Conservation (phyloP, 2,888 invertebrate species). For the Bellardia bayeri region DNA sequence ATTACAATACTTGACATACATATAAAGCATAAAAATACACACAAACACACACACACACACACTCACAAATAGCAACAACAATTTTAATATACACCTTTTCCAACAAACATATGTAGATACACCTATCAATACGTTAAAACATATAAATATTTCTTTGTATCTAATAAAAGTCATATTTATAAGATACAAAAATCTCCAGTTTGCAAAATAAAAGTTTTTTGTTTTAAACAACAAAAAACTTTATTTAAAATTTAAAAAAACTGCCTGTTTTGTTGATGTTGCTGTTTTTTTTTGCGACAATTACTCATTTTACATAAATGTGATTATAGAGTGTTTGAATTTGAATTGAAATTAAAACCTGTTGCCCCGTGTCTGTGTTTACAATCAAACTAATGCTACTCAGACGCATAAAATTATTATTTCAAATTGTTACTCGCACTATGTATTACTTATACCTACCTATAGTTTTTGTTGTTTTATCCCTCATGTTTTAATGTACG, state of each 20-base stretch:
- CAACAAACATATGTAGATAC: background rate
- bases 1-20: conserved; percentile 62
- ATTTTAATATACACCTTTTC: background rate
- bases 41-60: background rate
- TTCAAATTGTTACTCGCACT: conserved; percentile 4
- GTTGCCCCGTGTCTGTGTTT: conserved; percentile 50
- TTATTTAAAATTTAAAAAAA: conserved; percentile 19
- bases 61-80: background rate
- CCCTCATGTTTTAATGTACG: background rate
- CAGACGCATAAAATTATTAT: conserved; percentile 40
- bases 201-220: conserved; percentile 33
- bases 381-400: conserved; percentile 9
- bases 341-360: conserved; percentile 62
- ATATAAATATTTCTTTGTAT: conserved; percentile 18
- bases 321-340: conserved; percentile 36
- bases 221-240: conserved; percentile 20
- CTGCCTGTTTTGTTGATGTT: conserved; percentile 1
- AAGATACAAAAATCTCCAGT: conserved; percentile 28
- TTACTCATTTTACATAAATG: conserved; percentile 64
- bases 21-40: conserved; percentile 34
- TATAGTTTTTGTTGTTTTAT: background rate
- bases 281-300: conserved; percentile 49
- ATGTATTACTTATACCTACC: background rate
- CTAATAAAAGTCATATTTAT: conserved; percentile 34
- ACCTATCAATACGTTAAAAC: background rate